Conservation (phyloP, 2,888 invertebrate genomes). For the Stenotaenia linearis region DNA sequence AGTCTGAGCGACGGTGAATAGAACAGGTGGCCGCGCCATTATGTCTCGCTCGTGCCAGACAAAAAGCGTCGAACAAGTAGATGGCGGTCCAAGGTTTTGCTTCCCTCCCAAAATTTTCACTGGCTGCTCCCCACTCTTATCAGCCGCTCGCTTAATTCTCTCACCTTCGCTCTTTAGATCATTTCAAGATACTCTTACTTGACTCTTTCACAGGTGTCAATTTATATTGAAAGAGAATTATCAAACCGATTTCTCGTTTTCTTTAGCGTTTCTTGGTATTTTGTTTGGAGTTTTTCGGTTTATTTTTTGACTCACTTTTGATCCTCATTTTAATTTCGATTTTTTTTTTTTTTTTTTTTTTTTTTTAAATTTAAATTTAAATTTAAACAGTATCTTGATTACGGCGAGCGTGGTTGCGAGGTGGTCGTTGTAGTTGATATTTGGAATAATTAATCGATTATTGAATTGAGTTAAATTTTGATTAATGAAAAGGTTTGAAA, state of each 20-base stretch:
- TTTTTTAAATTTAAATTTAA: background rate
- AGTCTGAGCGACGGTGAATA: constrained; percentile 27
- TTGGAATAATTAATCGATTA: background rate
- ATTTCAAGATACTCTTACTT: background rate
- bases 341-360: background rate
- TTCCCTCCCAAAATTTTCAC: constrained; percentile 12
- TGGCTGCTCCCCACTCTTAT: constrained; percentile 26
- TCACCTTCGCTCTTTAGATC: constrained; percentile 21
- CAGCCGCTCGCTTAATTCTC: constrained; percentile 22
- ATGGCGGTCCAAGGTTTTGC: constrained; percentile 23
- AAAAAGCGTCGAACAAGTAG: background rate
- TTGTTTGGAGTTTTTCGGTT: background rate
- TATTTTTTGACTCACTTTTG: background rate
- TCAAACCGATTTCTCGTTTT: background rate
- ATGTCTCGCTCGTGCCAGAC: background rate
- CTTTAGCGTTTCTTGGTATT: background rate
- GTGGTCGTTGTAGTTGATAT: background rate
- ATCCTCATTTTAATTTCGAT: background rate
- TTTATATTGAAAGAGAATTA: background rate
- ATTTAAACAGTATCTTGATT: background rate
- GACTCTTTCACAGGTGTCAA: constrained; percentile 1
- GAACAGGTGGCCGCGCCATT: background rate
- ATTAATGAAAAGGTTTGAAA: background rate
- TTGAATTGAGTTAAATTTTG: background rate
- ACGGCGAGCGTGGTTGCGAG: no score